Evolutionary conservation across 2,113 vertebrate genomes (phyloP), one percentile per base, ranked within the genome.

Genomic region (Chaetorhynchus papuensis): DNA sequence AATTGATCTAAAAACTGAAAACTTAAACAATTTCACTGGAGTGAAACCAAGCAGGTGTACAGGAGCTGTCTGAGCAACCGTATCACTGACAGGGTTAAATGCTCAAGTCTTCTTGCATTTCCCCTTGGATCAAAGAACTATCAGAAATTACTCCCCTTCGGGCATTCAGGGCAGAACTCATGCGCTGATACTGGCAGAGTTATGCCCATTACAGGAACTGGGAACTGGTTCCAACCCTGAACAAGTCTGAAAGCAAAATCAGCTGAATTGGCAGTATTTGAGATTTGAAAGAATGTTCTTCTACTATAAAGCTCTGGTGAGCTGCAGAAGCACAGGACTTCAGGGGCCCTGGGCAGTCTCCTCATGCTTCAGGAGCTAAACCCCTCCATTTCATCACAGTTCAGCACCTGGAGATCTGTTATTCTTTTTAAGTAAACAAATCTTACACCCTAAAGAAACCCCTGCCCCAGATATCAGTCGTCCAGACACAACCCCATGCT

Each of bases 161-260:
- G 19, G 49, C 41, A 47, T 21, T 69, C 15, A 31, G 31, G 64
- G 30, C 45, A 47, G 14, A 65, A 37, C 15, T 49, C 30, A 41
- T 0, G 6, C 28, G 6, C 16, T 33, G 37, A 7, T 14, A 68
- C 2, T 3, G 4, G 35, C 0, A 41, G 35, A 50, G 42, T 5
- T 14, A 31, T 6, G 17, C 7, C 39, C 44, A 17, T 49, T 37
- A 35, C 26, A 75, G 5, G 20, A 77, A 47, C 13, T 6, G 15
- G 22, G 33, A 86, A 70, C 37, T 42, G n/a, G 30, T 11, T 80
- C 53, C 45, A 76, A 39, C 19, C 15, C 45, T 41, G 23, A 79
- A 14, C 6, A 63, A 76, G 26, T 20, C 39, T 66, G 52, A 59
- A 68, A 77, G 45, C 28, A 72, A 27, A 88, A 44, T 9, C 64